Conservation (phyloP, 2,113 vertebrate species). For the Arenaria interpres region DNA sequence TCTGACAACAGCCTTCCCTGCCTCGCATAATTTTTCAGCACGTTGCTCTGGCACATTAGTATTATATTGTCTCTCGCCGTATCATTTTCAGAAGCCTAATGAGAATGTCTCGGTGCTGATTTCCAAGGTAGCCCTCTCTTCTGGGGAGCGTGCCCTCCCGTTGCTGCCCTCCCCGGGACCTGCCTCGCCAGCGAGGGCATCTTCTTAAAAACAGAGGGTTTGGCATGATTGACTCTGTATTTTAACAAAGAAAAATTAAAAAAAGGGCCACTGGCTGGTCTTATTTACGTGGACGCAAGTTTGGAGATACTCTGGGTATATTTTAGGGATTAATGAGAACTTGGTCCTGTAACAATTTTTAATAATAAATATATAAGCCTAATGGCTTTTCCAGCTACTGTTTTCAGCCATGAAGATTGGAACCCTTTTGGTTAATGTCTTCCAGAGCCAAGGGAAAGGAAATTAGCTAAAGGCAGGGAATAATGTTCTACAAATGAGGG, state of each 20-base stretch:
- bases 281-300: background rate
- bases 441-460: conserved; percentile 1
- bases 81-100: background rate
- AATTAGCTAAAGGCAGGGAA: conserved; percentile 18
- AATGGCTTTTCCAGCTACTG: conserved; percentile 48
- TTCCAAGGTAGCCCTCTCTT: background rate
- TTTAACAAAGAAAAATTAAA: background rate
- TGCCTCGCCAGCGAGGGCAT: background rate
- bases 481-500: background rate
- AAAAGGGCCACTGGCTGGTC: background rate
- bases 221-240: background rate
- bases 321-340: background rate
- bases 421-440: conserved; percentile 12
- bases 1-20: background rate
- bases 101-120: accelerated
- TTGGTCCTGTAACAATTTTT: background rate
- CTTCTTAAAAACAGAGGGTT: background rate
- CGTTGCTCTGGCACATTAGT: background rate
- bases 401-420: background rate
- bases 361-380: background rate
- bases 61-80: background rate
- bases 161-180: accelerated
- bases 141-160: accelerated
- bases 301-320: background rate
- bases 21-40: background rate